Conservation (phyloP, 1,140 invertebrate genomes). For the Lepidotrigona ventralis region DNA sequence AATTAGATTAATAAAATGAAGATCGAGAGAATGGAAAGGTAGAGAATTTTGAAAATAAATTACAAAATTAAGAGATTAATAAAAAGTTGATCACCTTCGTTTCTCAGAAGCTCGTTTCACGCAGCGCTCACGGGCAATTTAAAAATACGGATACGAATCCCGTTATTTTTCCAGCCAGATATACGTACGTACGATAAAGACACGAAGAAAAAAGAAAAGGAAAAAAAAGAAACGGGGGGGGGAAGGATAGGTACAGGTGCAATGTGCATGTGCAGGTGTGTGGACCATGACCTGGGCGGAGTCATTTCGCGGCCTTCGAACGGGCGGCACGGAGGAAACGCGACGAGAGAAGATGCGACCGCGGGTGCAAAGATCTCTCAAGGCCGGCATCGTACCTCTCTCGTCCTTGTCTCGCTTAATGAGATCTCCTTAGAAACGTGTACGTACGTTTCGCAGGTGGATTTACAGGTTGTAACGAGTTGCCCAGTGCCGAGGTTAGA, state of each 20-base stretch:
- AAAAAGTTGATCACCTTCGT: too few relatives aligned
- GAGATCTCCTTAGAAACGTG: conserved; percentile 61
- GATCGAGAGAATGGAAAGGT: too few relatives aligned
- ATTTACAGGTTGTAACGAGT: conserved; percentile 16
- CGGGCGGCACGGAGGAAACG: conserved; percentile 60
- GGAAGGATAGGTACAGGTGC: conserved; percentile 12
- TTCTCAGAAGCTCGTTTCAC: too few relatives aligned
- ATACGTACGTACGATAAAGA: too few relatives aligned
- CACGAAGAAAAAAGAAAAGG: background rate
- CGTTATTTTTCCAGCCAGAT: too few relatives aligned
- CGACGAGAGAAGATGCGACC: conserved; percentile 64
- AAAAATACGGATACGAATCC: too few relatives aligned
- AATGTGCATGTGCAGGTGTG: conserved; percentile 55
- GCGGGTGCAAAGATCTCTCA: conserved; percentile 78
- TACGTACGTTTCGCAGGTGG: conserved; percentile 12
- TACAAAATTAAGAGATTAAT: too few relatives aligned
- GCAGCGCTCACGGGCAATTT: too few relatives aligned
- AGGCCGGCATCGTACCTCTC: conserved; percentile 65
- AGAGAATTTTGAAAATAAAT: too few relatives aligned
- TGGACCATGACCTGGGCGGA: conserved; percentile 71
- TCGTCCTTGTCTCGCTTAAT: conserved; percentile 76
- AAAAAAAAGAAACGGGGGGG: background rate
- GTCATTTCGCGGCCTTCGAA: conserved; percentile 70
- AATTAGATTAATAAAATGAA: too few relatives aligned
- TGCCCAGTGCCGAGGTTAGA: conserved; percentile 12